Percentiles rank a stretch among this genome's conserved stretches.
phyloP scores from a whole-genome alignment of 2,888 invertebrate genomes.

The Liposcelis brunnea region DNA sequence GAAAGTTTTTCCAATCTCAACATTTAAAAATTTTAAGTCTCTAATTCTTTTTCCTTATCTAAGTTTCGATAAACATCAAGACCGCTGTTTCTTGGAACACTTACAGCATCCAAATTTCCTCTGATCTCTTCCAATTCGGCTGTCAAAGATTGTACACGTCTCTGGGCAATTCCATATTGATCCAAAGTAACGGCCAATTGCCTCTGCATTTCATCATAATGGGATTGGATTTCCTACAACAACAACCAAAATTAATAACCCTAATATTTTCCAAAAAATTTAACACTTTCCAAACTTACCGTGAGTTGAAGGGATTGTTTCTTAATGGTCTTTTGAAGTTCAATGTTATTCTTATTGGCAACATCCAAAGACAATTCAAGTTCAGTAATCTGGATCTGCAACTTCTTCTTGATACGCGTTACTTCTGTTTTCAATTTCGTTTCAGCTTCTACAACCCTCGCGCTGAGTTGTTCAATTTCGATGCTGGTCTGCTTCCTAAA shows the following conservation, averaged over 20 bases:
- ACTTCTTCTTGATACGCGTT: conserved; percentile 95
- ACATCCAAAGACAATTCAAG: conserved; percentile 92
- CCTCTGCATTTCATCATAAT: conserved; percentile 92
- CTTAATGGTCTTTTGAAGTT: conserved; percentile 94
- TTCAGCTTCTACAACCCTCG: conserved; percentile 91
- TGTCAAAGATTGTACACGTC: conserved; percentile 77
- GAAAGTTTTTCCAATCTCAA: too few relatives aligned
- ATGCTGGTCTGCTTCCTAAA: conserved; percentile 91
- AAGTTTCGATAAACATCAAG: too few relatives aligned
- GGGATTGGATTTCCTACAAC: conserved; percentile 71
- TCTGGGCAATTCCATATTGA: conserved; percentile 77
- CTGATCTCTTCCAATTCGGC: conserved; percentile 93
- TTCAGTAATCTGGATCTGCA: conserved; percentile 94
- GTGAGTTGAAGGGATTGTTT: conserved; percentile 84
- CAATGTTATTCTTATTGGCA: conserved; percentile 95
- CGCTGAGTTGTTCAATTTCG: conserved; percentile 90
- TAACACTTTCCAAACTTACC: conserved; percentile 25
- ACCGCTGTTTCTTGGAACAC: conserved; percentile 21
- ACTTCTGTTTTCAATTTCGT: conserved; percentile 92
- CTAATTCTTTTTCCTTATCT: too few relatives aligned
- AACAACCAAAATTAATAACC: background rate
- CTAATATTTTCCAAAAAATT: background rate
- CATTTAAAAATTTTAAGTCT: too few relatives aligned
- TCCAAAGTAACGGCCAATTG: conserved; percentile 90
- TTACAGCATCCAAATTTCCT: conserved; percentile 68